Evolutionary conservation across 2,797 vertebrate genomes (phyloP), one percentile per base, ranked within the genome.

Genomic region (Microctenopoma stevenorrisi): DNA sequence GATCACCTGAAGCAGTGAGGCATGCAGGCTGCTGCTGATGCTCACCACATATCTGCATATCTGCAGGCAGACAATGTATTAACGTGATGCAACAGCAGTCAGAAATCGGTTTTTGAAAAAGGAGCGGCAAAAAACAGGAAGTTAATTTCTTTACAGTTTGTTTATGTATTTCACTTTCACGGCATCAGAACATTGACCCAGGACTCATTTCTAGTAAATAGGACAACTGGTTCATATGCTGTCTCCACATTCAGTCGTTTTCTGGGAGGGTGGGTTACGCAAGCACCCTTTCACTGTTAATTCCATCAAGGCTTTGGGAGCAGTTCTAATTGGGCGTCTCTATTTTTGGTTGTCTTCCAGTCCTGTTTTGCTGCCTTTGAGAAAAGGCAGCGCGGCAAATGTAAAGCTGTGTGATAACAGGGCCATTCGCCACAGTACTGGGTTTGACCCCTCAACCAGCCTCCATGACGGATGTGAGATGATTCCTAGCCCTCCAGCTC

Each of bases 281-380:
- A 91, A 92, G 86, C 82, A 79, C 80, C 74, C 71, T 88, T 92
- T 91, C 84, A 83, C 76, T 64, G 86, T 88, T 92, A 91, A 92
- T 92, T 90, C 91, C 91, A 91, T 93, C 92, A 91, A 92, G 92
- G 91, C 90, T 85, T 84, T 87, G 86, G 89, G 90, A 92, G 86
- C 83, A 90, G 54, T 88, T 93, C 85, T 93, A 93, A 93, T 92
- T 93, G 90, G 90, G 86, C 82, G 54, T 90, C 90, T 92, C 91
- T 91, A 92, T 92, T 93, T 92, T 89, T 90, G 90, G 89, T 86
- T 76, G 79, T 91, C 87, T 89, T 91, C 90, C 90, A 91, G 86
- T 66, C 79, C 82, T 88, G 88, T 88, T 91, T 89, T 89, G 84
- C 82, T 85, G 90, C 84, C 84, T 89, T 90, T 88, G 88, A 92